phyloP scores from a whole-genome alignment of 2,888 invertebrate species.

The Drosophila affinis region DNA sequence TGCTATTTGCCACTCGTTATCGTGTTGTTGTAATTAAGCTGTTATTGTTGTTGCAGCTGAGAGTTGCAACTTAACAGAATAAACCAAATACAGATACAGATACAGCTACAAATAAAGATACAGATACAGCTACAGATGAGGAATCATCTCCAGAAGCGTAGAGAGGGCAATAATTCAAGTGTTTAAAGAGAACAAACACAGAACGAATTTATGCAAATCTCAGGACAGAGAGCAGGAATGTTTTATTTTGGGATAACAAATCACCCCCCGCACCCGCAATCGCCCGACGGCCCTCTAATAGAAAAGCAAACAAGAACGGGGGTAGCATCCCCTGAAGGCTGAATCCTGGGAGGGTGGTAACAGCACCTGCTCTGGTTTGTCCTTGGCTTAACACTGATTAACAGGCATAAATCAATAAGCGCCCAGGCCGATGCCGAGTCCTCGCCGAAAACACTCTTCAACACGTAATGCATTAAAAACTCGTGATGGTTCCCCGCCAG shows the following conservation, averaged over 20 bases:
- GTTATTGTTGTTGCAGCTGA: conserved; percentile 58
- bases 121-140: not conserved
- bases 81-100: not conserved
- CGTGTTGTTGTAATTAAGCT: conserved; percentile 76
- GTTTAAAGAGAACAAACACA: conserved; percentile 61
- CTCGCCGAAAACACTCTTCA: conserved; percentile 7
- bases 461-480: conserved; percentile 27
- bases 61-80: conserved; percentile 26
- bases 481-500: conserved; percentile 14
- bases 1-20: conserved; percentile 61
- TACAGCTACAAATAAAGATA: not conserved
- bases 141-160: not conserved
- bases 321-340: not conserved
- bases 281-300: conserved; percentile 51
- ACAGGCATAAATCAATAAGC: conserved; percentile 39
- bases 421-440: not conserved
- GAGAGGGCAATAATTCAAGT: conserved; percentile 70
- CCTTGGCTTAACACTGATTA: conserved; percentile 31
- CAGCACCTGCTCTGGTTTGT: conserved; percentile 20
- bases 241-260: conserved; percentile 54
- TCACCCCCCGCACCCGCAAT: conserved; percentile 34
- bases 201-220: conserved; percentile 73
- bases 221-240: conserved; percentile 42
- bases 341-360: conserved; percentile 20
- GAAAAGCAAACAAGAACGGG: conserved; percentile 65